Conservation (phyloP, 2,113 vertebrate species). For the Camelus dromedarius region DNA sequence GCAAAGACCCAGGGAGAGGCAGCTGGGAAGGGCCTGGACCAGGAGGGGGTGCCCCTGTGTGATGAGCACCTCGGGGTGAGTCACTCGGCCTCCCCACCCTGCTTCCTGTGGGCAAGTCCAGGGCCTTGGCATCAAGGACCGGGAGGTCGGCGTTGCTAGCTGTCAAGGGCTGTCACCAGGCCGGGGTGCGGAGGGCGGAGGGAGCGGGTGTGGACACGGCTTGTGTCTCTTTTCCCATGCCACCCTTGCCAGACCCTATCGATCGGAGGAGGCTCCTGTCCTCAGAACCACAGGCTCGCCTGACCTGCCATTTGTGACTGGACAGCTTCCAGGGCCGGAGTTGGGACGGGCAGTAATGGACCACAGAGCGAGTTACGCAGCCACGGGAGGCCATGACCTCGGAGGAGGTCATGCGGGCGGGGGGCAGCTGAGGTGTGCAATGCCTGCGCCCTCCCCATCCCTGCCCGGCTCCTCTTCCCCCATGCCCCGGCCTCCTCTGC, state of each 20-base stretch:
- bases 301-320: slow-evolving; percentile 72
- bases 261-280: not conserved
- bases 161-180: not conserved
- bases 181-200: not conserved
- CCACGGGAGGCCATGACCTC: slow-evolving; percentile 21
- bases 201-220: accelerated
- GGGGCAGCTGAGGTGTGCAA: not conserved
- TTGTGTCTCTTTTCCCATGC: accelerated
- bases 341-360: slow-evolving; percentile 77
- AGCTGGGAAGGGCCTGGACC: not conserved
- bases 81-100: not conserved
- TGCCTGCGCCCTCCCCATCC: not conserved
- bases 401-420: not conserved
- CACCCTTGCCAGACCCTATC: not conserved
- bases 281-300: slow-evolving; percentile 57
- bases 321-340: slow-evolving; percentile 68
- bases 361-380: slow-evolving; percentile 83
- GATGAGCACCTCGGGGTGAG: accelerated
- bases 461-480: too few species aligned
- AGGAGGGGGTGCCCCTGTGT: not conserved
- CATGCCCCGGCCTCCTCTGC: accelerated
- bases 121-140: not conserved
- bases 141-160: not conserved
- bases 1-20: too few species aligned
- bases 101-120: accelerated